Conservation (phyloP, 2,113 vertebrate species). For the Tenrec ecaudatus region DNA sequence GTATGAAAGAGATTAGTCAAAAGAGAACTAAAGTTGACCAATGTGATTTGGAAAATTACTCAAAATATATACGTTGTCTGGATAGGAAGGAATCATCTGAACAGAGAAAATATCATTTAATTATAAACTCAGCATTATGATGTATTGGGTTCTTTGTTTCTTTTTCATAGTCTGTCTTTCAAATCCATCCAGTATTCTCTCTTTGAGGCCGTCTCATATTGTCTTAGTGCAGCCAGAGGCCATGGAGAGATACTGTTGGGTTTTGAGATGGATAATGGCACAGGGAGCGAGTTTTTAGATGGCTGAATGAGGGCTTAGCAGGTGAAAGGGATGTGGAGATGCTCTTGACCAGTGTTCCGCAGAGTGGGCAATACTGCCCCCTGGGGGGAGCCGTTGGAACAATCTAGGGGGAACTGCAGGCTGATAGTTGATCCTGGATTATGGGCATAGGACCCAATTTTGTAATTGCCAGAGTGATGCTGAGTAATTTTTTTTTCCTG, state of each 20-base stretch:
- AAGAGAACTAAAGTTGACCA: slow-evolving; percentile 11
- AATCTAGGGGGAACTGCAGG: too few species aligned
- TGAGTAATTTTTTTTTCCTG: too few species aligned
- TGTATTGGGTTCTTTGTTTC: background rate
- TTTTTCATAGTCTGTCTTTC: slow-evolving; percentile 1
- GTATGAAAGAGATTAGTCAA: background rate
- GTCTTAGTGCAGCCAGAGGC: background rate
- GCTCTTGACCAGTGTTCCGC: too few species aligned
- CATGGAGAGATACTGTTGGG: background rate
- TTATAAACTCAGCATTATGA: background rate
- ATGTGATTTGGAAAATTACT: slow-evolving; percentile 27
- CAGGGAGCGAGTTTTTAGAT: background rate
- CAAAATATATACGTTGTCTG: background rate
- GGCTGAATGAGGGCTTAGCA: background rate
- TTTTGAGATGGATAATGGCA: background rate
- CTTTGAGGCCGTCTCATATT: background rate
- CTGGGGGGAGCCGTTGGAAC: too few species aligned
- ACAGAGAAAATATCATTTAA: background rate
- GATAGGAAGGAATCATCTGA: background rate
- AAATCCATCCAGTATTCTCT: background rate
- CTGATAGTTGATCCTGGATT: too few species aligned
- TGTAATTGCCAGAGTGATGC: too few species aligned
- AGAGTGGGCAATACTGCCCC: too few species aligned
- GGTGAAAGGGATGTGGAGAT: background rate
- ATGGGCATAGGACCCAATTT: too few species aligned